phyloP scores from a whole-genome alignment of 1,140 invertebrate genomes.

The Pemphigus obesinymphae region DNA sequence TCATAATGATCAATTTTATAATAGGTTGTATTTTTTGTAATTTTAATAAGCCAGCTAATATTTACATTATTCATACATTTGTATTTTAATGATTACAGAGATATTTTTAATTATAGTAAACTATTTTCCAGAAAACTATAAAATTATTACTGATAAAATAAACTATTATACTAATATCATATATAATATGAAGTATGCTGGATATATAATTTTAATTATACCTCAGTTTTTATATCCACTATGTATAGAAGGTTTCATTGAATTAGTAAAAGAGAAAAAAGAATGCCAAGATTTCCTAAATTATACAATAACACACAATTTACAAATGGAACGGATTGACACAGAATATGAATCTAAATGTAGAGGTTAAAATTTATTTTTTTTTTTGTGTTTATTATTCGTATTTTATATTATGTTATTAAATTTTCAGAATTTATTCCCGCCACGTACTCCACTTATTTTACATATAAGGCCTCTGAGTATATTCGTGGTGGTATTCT shows the following conservation, averaged over 20 bases:
- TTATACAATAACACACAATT: no score
- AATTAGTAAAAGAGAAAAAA: neutral
- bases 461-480: no score
- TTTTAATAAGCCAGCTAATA: neutral
- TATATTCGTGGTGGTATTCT: no score
- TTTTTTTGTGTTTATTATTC: neutral
- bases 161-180: no score
- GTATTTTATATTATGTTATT: no score
- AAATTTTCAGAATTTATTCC: no score
- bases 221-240: conserved; percentile 26
- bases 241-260: neutral
- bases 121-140: neutral
- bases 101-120: neutral
- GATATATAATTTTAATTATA: conserved; percentile 14
- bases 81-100: neutral
- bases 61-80: neutral
- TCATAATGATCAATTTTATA: conserved; percentile 42
- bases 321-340: no score
- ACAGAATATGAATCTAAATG: neutral
- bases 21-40: conserved; percentile 37
- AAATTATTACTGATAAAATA: neutral
- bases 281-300: neutral
- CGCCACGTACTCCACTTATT: no score
- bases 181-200: no score
- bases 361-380: neutral